Evolutionary conservation across 2,888 invertebrate species (phyloP), one percentile per base, ranked within the genome.

Genomic region (Thymelicus sylvestris): DNA sequence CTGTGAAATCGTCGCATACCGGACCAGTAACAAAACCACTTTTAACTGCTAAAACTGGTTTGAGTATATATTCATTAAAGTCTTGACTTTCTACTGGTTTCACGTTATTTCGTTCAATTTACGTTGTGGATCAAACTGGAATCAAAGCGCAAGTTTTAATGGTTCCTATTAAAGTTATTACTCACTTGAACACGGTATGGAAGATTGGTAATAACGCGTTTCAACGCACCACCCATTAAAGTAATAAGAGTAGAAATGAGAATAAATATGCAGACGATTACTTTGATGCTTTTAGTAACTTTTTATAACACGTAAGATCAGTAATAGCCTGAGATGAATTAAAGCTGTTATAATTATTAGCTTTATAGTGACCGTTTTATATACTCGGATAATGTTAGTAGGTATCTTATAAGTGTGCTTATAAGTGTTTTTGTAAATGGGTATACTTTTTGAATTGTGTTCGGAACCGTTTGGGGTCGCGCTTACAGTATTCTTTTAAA

Each of bases 81-180:
- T 79, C 80, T 79, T 78, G 76, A 81, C 89, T 90, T 90, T 90
- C 90, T 90, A 89, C 83, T 80, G 79, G 80, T 84, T 83, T 86
- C 83, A 79, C 80, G 78, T 81, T 81, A 82, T 86, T 84, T 86
- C 82, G 82, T 82, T 80, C 80, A 84, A 85, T 85, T 48, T 60
- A 59, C 39, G 64, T 61, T 61, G 61, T 59, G 39, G 64, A 69
- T 64, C 81, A 82, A 77, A 75, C 81, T 74, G 69, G 77, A 80
- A 78, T 41, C 24, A 55, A 55, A 55, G 7, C 24, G 41, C 13
- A 24, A 24, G 12, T 19, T 55, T 55, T 55, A 55, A 65, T 65
- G 41, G 13, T 13, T 52, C 8, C 15, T 19, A 55, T 65, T 55
- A 55, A 65, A 15, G 55, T 55, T 19, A 55, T 41, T 62, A 47